These are phyloP conservation scores for Sanderia malayensis DNA, from an alignment of 30 jellyfish, hydroid and myxozoan genomes.

Conservation along the genomic window DNA sequence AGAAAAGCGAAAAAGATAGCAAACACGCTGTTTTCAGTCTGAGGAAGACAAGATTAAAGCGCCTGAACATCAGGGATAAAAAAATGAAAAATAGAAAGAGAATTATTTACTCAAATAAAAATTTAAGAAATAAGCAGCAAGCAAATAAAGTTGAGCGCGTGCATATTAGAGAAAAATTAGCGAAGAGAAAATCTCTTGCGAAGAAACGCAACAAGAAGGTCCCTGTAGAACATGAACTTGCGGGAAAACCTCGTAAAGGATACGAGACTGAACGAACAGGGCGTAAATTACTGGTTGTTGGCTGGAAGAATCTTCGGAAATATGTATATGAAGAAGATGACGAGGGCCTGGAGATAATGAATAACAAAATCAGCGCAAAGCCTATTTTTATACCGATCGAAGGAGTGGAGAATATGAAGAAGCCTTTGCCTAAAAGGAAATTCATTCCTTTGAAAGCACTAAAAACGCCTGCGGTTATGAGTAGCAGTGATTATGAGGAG, in stretches of 20 bases:
- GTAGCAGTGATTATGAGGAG: slow-evolving; percentile 4
- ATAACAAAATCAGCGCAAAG: slow-evolving; percentile 12
- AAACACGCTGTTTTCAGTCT: no score
- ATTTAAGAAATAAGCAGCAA: background rate
- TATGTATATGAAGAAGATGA: background rate
- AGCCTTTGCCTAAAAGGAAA: slow-evolving; percentile 7
- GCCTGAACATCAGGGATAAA: background rate
- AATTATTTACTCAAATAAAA: background rate
- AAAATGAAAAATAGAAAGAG: background rate
- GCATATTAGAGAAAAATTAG: background rate
- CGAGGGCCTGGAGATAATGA: slow-evolving; percentile 7
- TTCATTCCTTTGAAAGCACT: background rate
- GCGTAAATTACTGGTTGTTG: slow-evolving; percentile 32
- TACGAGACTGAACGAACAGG: slow-evolving; percentile 16
- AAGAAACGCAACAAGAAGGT: background rate
- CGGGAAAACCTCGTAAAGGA: background rate
- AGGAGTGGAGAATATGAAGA: slow-evolving; percentile 56
- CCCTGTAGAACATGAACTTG: background rate
- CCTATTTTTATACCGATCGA: slow-evolving; percentile 65
- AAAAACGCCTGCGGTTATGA: background rate
- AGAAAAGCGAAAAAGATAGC: no score
- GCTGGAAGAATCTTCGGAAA: background rate
- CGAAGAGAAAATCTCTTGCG: background rate
- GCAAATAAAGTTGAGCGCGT: background rate
- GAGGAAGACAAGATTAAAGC: background rate